Evolutionary conservation across 2,797 vertebrate genomes (phyloP).

Genomic region (Notamacropus eugenii): DNA sequence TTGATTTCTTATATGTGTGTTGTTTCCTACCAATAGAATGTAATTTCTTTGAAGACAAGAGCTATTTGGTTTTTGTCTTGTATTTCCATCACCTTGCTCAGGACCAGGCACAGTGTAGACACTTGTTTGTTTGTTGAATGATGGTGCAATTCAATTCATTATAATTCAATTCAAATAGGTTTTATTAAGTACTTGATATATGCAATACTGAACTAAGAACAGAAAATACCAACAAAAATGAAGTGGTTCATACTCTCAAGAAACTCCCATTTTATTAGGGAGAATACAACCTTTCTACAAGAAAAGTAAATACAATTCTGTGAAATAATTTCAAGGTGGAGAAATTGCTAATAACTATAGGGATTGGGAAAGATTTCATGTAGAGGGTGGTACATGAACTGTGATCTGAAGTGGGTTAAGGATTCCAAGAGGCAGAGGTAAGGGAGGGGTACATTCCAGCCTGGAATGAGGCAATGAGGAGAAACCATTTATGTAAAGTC

Average conservation of each 20-base stretch:
- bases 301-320: not conserved
- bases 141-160: not conserved
- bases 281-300: not conserved
- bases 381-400: not conserved
- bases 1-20: not conserved
- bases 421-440: not conserved
- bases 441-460: not conserved
- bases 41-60: not conserved
- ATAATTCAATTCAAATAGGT: not conserved
- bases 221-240: not conserved
- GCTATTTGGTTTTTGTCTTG: not conserved
- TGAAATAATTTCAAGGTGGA: not conserved
- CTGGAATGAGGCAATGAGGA: not conserved
- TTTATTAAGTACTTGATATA: not conserved
- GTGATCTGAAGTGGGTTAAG: not conserved
- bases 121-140: not conserved
- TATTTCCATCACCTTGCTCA: not conserved
- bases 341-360: not conserved
- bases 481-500: not conserved
- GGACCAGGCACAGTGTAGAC: not conserved
- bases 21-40: not conserved
- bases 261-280: not conserved
- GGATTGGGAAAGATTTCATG: not conserved
- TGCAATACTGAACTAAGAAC: not conserved
- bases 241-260: not conserved